phyloP scores from a whole-genome alignment of 2,113 vertebrate genomes.

The Ailuropoda melanoleuca region DNA sequence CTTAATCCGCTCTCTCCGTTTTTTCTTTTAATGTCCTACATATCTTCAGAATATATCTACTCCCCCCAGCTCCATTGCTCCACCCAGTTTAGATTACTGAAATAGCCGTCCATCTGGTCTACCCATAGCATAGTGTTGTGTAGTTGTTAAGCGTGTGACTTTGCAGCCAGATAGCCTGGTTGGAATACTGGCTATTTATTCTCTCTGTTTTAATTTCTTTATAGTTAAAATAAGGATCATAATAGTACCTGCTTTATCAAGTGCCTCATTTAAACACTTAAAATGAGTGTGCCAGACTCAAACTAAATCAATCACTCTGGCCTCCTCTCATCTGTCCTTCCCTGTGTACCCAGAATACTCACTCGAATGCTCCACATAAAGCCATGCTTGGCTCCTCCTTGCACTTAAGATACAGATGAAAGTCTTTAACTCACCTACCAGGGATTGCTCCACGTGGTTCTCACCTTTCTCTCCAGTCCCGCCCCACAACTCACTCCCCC shows the following conservation, averaged over 20 bases:
- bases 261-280: neutral
- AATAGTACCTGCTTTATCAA: neutral
- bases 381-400: neutral
- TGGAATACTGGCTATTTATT: neutral
- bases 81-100: neutral
- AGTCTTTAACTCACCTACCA: neutral
- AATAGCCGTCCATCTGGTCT: neutral
- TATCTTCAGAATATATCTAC: neutral
- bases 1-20: neutral
- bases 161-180: neutral
- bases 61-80: too few species aligned
- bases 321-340: neutral
- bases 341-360: neutral
- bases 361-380: neutral
- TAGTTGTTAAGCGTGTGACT: neutral
- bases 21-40: neutral
- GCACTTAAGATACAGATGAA: neutral
- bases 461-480: neutral
- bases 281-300: neutral
- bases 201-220: neutral
- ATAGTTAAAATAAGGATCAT: neutral
- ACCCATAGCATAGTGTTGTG: neutral
- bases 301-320: neutral
- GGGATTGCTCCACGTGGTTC: fast-evolving
- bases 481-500: fast-evolving